phyloP scores from a whole-genome alignment of 2,888 invertebrate species.

The Caradrina clavipalpis region DNA sequence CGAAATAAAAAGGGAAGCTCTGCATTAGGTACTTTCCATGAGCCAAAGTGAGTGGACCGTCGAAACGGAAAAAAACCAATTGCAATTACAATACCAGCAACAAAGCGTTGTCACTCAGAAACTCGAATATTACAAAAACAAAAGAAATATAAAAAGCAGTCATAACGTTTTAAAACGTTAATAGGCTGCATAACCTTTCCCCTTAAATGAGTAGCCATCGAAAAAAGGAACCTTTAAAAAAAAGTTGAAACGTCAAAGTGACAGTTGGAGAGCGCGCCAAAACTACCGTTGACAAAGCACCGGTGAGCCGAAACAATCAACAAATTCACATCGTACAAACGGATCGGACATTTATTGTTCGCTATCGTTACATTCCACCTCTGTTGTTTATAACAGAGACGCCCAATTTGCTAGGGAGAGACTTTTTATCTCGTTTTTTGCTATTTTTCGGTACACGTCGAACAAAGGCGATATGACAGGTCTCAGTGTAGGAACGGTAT shows the following conservation, averaged over 20 bases:
- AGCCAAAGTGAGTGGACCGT: no score
- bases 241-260: slow-evolving; percentile 79
- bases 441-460: slow-evolving; percentile 81
- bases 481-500: slow-evolving; percentile 84
- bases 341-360: slow-evolving; percentile 89
- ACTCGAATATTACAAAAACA: slow-evolving; percentile 10
- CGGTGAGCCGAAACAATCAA: slow-evolving; percentile 86
- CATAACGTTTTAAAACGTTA: slow-evolving; percentile 16
- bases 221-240: slow-evolving; percentile 63
- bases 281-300: slow-evolving; percentile 84
- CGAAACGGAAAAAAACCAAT: neutral
- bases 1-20: slow-evolving; percentile 19
- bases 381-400: slow-evolving; percentile 90
- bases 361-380: slow-evolving; percentile 89
- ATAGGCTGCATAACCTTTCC: slow-evolving; percentile 41
- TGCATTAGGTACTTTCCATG: slow-evolving; percentile 3
- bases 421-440: slow-evolving; percentile 85
- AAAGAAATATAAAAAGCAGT: slow-evolving; percentile 4
- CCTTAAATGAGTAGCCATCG: slow-evolving; percentile 66
- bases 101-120: slow-evolving; percentile 29
- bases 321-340: slow-evolving; percentile 85
- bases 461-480: slow-evolving; percentile 90
- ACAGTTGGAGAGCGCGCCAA: slow-evolving; percentile 82
- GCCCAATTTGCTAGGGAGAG: slow-evolving; percentile 88
- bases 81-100: neutral